phyloP scores from a whole-genome alignment of 1,140 invertebrate species.

The Muscidifurax raptorellus region DNA sequence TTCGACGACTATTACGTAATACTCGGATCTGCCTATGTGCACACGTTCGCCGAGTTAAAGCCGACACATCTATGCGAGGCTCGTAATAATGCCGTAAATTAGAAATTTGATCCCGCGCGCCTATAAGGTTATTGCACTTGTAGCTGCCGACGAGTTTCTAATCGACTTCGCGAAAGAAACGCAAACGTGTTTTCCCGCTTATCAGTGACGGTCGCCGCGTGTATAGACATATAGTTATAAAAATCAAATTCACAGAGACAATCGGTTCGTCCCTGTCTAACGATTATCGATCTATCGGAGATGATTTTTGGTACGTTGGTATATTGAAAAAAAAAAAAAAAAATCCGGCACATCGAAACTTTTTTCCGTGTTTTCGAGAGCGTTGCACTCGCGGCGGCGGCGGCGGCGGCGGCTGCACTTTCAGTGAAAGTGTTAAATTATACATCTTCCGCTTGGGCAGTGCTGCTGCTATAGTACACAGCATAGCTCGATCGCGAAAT shows the following conservation, averaged over 20 bases:
- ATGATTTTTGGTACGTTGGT: background rate
- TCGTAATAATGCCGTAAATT: conserved; percentile 19
- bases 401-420: background rate
- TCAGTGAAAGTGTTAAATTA: conserved; percentile 52
- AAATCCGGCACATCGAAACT: background rate
- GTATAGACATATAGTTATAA: background rate
- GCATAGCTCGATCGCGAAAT: background rate
- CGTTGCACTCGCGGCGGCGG: conserved; percentile 29
- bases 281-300: background rate
- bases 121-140: conserved; percentile 42
- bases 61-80: no score
- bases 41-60: no score
- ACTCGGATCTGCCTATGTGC: background rate
- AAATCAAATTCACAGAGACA: no score
- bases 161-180: conserved; percentile 25
- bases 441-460: conserved; percentile 40
- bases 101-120: conserved; percentile 17
- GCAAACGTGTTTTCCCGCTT: conserved; percentile 5
- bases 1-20: background rate
- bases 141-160: conserved; percentile 40
- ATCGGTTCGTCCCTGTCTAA: background rate
- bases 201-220: background rate
- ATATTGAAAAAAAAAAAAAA: background rate
- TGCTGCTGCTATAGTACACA: background rate
- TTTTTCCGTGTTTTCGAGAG: conserved; percentile 14